phyloP scores from a whole-genome alignment of 1,140 invertebrate species.

The Drosophila oshimai region DNA sequence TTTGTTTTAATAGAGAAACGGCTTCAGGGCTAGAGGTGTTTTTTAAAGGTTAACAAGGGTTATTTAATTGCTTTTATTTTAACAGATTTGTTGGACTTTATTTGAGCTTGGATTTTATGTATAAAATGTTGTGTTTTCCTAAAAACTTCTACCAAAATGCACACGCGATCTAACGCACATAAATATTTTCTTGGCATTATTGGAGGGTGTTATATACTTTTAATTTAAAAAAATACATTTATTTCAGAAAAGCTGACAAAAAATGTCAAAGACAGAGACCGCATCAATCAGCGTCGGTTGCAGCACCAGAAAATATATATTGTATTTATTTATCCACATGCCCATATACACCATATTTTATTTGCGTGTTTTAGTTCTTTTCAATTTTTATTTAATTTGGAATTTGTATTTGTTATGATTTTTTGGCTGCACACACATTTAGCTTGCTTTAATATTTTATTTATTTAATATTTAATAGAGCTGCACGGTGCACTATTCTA shows the following conservation, averaged over 20 bases:
- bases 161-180: background rate
- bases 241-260: constrained; percentile 36
- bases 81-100: too few species aligned
- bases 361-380: constrained; percentile 40
- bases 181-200: constrained; percentile 11
- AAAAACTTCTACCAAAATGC: too few species aligned
- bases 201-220: constrained; percentile 30
- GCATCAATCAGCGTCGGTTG: constrained; percentile 60
- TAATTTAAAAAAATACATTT: constrained; percentile 65
- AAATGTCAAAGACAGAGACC: constrained; percentile 65
- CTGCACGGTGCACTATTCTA: constrained; percentile 15
- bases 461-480: constrained; percentile 66
- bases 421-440: constrained; percentile 50
- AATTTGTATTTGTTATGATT: constrained; percentile 61
- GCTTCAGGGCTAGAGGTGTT: background rate
- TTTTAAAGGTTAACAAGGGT: background rate
- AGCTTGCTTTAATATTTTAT: constrained; percentile 71
- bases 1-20: constrained; percentile 14
- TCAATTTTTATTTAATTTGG: constrained; percentile 67
- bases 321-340: constrained; percentile 20
- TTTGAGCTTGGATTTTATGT: too few species aligned
- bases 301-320: constrained; percentile 34
- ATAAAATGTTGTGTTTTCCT: too few species aligned
- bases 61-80: background rate
- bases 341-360: constrained; percentile 3